Conservation (phyloP, 2,888 invertebrate species). For the Encarsia formosa region DNA sequence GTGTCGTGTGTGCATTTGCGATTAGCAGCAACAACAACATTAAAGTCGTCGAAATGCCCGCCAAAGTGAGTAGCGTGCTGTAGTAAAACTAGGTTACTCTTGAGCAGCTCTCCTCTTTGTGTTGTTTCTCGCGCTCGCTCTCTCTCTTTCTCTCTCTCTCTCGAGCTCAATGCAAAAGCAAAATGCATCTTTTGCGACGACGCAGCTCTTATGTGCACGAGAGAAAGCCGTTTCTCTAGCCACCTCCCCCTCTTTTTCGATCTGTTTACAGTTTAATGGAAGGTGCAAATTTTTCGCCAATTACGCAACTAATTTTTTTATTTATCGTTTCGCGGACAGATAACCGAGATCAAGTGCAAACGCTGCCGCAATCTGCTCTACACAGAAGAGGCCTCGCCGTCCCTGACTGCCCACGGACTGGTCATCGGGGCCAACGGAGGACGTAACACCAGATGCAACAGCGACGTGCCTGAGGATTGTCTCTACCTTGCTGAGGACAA, state of each 20-base stretch:
- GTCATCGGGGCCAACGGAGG: conserved; percentile 23
- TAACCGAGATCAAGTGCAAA: conserved; percentile 37
- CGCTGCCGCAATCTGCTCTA: conserved; percentile 34
- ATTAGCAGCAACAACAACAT: too few relatives aligned
- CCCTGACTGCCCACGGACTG: conserved; percentile 34
- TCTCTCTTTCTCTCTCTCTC: background rate
- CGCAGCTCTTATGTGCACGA: too few relatives aligned
- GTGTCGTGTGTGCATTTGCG: too few relatives aligned
- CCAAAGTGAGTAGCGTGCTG: conserved; percentile 25
- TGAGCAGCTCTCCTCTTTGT: too few relatives aligned
- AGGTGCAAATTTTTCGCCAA: too few relatives aligned
- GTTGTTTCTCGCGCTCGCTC: background rate
- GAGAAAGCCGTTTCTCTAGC: background rate
- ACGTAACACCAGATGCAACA: conserved; percentile 33
- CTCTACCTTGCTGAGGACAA: conserved; percentile 35
- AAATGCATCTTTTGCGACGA: too few relatives aligned
- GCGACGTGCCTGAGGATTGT: conserved; percentile 34
- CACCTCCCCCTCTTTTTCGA: background rate
- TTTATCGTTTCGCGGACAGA: conserved; percentile 18
- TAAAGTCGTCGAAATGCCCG: conserved; percentile 27
- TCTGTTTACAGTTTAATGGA: background rate
- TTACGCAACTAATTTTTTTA: too few relatives aligned
- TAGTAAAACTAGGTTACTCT: conserved; percentile 16
- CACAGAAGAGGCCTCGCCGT: conserved; percentile 36
- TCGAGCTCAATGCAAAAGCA: background rate